Evolutionary conservation across 2,797 vertebrate genomes (phyloP).

Genomic region (Bovichtus variegatus): DNA sequence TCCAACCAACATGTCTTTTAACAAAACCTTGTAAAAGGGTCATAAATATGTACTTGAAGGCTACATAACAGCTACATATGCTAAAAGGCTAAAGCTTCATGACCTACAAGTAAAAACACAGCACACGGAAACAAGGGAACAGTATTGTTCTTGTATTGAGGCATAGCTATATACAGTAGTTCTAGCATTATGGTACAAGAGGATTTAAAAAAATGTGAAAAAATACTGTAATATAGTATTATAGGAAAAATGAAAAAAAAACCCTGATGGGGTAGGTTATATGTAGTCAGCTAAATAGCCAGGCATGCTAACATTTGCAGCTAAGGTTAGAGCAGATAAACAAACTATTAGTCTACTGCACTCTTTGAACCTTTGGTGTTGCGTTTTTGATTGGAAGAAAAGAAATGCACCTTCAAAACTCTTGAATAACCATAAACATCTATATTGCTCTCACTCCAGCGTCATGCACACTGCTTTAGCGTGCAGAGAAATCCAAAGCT

Average conservation of each 20-base stretch:
- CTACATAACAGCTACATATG: not conserved
- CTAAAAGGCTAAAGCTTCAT: not conserved
- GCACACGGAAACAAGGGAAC: not conserved
- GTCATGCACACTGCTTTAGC: slow-evolving; percentile 7
- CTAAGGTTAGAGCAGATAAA: not conserved
- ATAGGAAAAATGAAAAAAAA: not conserved
- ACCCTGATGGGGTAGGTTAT: not conserved
- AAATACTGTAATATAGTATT: slow-evolving; percentile 1
- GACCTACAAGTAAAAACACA: not conserved
- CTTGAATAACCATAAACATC: not conserved
- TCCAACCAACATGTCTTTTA: not conserved
- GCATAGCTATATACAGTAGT: not conserved
- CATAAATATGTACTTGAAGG: not conserved
- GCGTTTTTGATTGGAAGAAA: not conserved
- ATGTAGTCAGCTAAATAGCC: not conserved
- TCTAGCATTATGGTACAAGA: slow-evolving; percentile 1
- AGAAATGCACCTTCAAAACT: not conserved
- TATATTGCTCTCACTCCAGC: not conserved
- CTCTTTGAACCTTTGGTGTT: not conserved
- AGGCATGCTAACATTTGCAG: not conserved
- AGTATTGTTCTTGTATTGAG: not conserved
- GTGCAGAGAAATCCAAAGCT: slow-evolving; percentile 24
- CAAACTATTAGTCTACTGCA: not conserved
- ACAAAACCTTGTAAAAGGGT: not conserved
- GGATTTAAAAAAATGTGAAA: not conserved